phyloP scores from a whole-genome alignment of 2,888 invertebrate genomes.

The Melanchra persicariae region DNA sequence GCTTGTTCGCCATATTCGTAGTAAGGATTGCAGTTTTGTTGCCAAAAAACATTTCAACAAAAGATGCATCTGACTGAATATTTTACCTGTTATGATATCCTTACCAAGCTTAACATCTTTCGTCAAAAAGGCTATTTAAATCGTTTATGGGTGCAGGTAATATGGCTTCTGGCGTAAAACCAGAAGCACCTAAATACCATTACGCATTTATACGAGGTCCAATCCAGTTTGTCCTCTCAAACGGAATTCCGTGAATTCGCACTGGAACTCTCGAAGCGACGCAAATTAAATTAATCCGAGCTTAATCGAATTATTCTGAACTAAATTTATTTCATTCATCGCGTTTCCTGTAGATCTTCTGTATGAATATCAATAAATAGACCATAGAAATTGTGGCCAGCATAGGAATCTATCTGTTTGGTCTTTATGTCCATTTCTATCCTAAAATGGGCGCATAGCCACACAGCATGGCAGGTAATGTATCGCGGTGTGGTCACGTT shows the following conservation, averaged over 20 bases:
- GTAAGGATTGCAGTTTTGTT: constrained; percentile 47
- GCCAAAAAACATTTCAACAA: constrained; percentile 37
- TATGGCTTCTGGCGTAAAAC: constrained; percentile 63
- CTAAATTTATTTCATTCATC: constrained; percentile 35
- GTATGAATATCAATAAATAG: constrained; percentile 25
- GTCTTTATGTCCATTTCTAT: constrained; percentile 61
- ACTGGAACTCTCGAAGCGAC: constrained; percentile 37
- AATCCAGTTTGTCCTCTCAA: constrained; percentile 50
- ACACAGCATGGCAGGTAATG: constrained; percentile 75
- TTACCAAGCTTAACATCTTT: constrained; percentile 21
- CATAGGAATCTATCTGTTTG: constrained; percentile 19
- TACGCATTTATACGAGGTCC: constrained; percentile 53
- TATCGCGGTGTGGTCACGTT: constrained; percentile 84
- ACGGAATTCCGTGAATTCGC: constrained; percentile 52
- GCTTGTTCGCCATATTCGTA: constrained; percentile 38
- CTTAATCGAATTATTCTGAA: constrained; percentile 45
- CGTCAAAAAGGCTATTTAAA: constrained; percentile 30
- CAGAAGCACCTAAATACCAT: constrained; percentile 64
- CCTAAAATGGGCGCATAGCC: constrained; percentile 71
- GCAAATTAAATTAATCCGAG: constrained; percentile 52
- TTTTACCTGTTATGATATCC: constrained; percentile 23
- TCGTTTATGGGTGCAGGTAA: constrained; percentile 45
- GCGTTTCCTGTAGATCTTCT: constrained; percentile 23
- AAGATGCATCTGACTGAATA: constrained; percentile 24
- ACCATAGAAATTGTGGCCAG: constrained; percentile 1